Percentiles rank a stretch among this genome's conserved stretches.
These are phyloP conservation scores for Echiichthys vipera DNA, from an alignment of 2,797 vertebrate genomes.

Conservation along the genomic window DNA sequence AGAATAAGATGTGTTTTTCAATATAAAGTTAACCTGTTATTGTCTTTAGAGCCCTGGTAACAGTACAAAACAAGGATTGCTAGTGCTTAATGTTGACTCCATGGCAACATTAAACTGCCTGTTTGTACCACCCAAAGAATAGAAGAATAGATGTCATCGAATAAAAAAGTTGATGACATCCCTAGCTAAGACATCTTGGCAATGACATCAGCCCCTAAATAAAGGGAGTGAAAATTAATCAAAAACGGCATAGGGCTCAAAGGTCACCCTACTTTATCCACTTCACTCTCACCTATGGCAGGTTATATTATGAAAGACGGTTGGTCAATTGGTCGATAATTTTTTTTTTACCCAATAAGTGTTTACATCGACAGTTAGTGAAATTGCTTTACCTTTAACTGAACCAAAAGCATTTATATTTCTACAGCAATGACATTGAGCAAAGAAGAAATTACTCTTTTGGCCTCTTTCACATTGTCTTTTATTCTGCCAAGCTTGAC, in stretches of 20 bases:
- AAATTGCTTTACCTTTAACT: conserved; percentile 41
- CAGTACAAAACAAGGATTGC: neutral
- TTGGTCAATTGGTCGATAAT: neutral
- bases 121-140: neutral
- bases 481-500: conserved; percentile 72
- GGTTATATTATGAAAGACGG: neutral
- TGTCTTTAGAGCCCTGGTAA: neutral
- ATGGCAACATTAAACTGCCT: no score
- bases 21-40: neutral
- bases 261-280: neutral
- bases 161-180: neutral
- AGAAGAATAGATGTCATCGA: neutral
- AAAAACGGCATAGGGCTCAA: neutral
- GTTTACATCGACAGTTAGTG: conserved; percentile 37
- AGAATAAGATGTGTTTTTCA: neutral
- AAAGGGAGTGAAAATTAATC: neutral
- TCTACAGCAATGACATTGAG: conserved; percentile 43
- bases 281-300: neutral
- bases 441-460: conserved; percentile 42
- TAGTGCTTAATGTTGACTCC: no score
- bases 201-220: neutral
- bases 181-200: neutral
- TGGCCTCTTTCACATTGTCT: conserved; percentile 63
- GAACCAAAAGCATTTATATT: conserved; percentile 25
- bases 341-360: neutral